Base-by-base conservation (phyloP, 2,113 vertebrate genomes). In the Chloropsis cyanopogon region DNA sequence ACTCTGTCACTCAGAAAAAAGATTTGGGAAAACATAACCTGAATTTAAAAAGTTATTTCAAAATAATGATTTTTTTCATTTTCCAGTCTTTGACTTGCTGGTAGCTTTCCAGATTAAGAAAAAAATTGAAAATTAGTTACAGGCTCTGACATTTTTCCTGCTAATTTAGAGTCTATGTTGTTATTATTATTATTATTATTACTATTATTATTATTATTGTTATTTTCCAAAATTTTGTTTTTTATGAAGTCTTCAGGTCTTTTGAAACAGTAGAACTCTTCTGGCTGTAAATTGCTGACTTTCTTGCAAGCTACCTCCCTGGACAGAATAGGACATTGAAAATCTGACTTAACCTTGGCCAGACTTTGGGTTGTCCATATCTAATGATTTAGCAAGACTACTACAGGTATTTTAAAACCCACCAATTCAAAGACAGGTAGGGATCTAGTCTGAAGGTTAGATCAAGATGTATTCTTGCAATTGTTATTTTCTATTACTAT, bases 11-110 rank as follows among this genome's bases (percentile, higher is more conserved):
- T 46, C 33, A 78, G 21, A 54, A 85, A 49, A 95, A 96, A 59
- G 54, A 93, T 28, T 82, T 3, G 22, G 20, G 21, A 23, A 86
- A 89, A 68, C 28, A 64, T 41, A 80, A 71, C 57, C 39, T 80
- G 59, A 86, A 94, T 90, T 79, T 60, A 41, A 24, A 86, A 90
- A 75, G 72, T 29, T 24, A 86, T 83, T 94, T 73, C 56, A 49
- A 86, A 90, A 54, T 54, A 69, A 35, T 78, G 85, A 92, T 93
- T 88, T 88, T 89, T 89, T 90, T 78, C 4, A 39, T 93, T 90
- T 93, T 86, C 24, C 14, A 60, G 7, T 63, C 42, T 86, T 87
- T 60, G 84, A 52, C 44, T 93, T 33, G 31, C 8, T 31, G 54
- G 4, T 42, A 88, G 7, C 12, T 73, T 81, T 78, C 44, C 52